A percentile compares a stretch with the other conserved stretches of the same genome.
Evolutionary conservation across 2,888 invertebrate species (phyloP).

Genomic region (Automeris io): DNA sequence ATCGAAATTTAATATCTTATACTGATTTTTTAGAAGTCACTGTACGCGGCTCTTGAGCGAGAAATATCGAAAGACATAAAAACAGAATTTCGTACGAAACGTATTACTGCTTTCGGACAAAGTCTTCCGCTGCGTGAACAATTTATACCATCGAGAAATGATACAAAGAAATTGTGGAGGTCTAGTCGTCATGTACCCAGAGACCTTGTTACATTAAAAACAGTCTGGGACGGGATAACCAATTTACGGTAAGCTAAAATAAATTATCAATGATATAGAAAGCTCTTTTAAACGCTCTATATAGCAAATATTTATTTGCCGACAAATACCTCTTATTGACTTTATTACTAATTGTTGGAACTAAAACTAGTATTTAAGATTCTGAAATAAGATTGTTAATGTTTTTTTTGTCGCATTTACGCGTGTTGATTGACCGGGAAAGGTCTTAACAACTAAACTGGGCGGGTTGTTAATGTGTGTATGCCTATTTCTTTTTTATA

Average conservation of each 20-base stretch:
- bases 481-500: no score
- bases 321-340: no score
- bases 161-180: conserved; percentile 74
- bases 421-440: no score
- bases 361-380: no score
- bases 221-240: conserved; percentile 81
- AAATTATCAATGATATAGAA: background rate
- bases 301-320: no score
- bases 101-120: conserved; percentile 63
- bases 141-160: conserved; percentile 67
- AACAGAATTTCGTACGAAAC: conserved; percentile 53
- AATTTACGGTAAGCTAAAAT: conserved; percentile 61
- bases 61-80: conserved; percentile 67
- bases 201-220: conserved; percentile 78
- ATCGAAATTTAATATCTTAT: background rate
- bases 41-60: conserved; percentile 42
- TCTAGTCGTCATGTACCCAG: conserved; percentile 73
- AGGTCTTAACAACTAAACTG: no score
- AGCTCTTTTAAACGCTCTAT: no score
- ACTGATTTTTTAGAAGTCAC: conserved; percentile 36
- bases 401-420: no score
- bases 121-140: conserved; percentile 61
- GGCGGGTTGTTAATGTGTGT: no score
- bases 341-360: no score
- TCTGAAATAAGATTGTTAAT: no score